Evolutionary conservation across 2,888 invertebrate species (phyloP), one percentile per base, ranked within the genome.

Genomic region (Busseola fusca): DNA sequence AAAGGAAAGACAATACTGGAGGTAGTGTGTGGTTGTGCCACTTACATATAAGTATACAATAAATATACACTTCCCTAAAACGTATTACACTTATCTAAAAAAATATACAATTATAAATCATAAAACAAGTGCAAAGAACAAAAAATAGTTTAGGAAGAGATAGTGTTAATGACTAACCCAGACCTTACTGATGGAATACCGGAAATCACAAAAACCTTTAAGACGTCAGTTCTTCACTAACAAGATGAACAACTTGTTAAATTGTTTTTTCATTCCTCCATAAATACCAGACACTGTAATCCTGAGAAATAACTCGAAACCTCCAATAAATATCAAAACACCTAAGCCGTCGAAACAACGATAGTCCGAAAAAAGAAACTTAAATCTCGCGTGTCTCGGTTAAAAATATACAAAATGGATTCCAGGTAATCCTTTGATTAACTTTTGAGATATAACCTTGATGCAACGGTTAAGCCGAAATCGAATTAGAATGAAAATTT

Each of bases 391-490:
- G 56, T 60, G 64, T 12, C 42, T 37, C n/a, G 18, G 54, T 74
- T 73, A 77, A 81, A 77, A 81, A 73, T 80, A 76, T 25, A 58
- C 48, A 45, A 69, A 57, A 64, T 57, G 69, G 81, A 68, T 80
- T 73, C 74, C 81, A 81, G 79, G 79, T 80, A 80, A 80, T 62
- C 60, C 58, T 64, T 69, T 57, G 74, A 69, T 77, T 80, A 57
- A 65, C 54, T 40, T 69, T 54, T 42, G 37, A 80, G 52, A 56
- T 58, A 30, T 25, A 58, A 68, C 12, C 34, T 62, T 37, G 58
- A 45, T 65, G 25, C 21, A 56, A 65, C 50, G 12, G 57, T 67
- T 73, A n/a, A 1, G 30, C 14, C 18, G 5, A 42, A 63, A 56
- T 58, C 34, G 12, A 70, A 27, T 65, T 18, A n/a, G 12, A 50